Evolutionary conservation across 2,797 vertebrate species (phyloP).

Genomic region (Cottoperca gobio): DNA sequence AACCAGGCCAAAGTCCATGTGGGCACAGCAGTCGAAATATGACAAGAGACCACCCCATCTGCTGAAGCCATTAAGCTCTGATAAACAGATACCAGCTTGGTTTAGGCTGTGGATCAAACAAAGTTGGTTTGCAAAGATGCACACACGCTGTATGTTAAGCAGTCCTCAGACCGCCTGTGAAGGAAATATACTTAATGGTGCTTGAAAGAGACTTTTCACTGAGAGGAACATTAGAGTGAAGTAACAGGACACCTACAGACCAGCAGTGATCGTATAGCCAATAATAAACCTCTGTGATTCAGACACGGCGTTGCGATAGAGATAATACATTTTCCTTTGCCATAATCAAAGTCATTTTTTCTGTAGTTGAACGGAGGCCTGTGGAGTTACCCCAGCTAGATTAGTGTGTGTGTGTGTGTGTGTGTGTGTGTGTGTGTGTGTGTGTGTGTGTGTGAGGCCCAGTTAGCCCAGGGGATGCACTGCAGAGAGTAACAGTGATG

Average conservation of each 20-base stretch:
- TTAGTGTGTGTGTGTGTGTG: background rate
- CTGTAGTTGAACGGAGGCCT: constrained; percentile 36
- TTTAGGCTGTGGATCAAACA: background rate
- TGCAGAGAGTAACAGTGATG: constrained; percentile 7
- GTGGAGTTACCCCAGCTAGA: constrained; percentile 25
- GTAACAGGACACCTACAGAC: constrained; percentile 56
- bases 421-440: constrained; percentile 4
- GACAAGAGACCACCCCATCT: constrained; percentile 69
- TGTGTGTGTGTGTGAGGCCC: background rate
- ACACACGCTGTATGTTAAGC: constrained; percentile 10
- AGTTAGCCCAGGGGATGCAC: constrained; percentile 14
- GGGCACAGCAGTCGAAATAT: constrained; percentile 68
- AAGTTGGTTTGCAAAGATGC: constrained; percentile 20
- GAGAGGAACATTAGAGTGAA: constrained; percentile 59
- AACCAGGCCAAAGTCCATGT: constrained; percentile 76
- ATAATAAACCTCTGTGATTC: constrained; percentile 51
- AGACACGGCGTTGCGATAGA: constrained; percentile 31
- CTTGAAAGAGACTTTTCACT: constrained; percentile 66
- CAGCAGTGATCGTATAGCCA: constrained; percentile 34
- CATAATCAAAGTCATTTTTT: constrained; percentile 62
- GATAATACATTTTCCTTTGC: constrained; percentile 41
- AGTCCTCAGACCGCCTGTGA: constrained; percentile 42
- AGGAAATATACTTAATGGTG: constrained; percentile 61
- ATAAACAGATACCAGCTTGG: constrained; percentile 24
- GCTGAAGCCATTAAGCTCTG: constrained; percentile 39